phyloP scores from a whole-genome alignment of 2,113 vertebrate genomes.

The Pagrus major region DNA sequence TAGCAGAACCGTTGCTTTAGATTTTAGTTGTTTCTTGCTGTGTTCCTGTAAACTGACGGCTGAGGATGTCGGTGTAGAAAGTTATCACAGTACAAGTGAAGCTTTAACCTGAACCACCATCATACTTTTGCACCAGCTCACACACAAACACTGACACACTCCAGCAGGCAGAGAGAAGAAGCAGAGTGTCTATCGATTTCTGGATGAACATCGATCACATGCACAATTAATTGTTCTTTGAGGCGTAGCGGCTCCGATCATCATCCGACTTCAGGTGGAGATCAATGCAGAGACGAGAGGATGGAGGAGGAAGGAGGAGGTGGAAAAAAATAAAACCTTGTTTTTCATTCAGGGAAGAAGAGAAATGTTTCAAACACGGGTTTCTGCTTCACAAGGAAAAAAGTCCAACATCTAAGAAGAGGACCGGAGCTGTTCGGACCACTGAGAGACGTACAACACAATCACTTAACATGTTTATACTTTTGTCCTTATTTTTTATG shows the following conservation, averaged over 20 bases:
- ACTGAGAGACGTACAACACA: too few species aligned
- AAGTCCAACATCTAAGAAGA: too few species aligned
- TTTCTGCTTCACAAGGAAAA: too few species aligned
- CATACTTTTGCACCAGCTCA: neutral
- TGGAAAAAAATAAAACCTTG: neutral
- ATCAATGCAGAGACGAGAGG: constrained; percentile 54
- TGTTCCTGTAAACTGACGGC: too few species aligned
- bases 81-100: neutral
- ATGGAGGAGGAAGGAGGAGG: neutral
- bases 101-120: neutral
- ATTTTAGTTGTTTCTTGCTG: too few species aligned
- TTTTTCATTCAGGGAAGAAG: constrained; percentile 11
- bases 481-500: too few species aligned
- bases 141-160: constrained; percentile 30
- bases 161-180: constrained; percentile 25
- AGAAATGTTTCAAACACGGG: neutral
- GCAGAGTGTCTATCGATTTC: constrained; percentile 69
- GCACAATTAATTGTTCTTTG: constrained; percentile 83
- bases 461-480: too few species aligned
- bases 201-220: constrained; percentile 80
- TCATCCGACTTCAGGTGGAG: constrained; percentile 60
- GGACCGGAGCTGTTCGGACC: too few species aligned
- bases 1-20: neutral
- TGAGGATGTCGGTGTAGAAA: too few species aligned
- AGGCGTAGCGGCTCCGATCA: constrained; percentile 68